phyloP scores from a whole-genome alignment of 2,113 vertebrate genomes.

The Neodon shergylaensis region DNA sequence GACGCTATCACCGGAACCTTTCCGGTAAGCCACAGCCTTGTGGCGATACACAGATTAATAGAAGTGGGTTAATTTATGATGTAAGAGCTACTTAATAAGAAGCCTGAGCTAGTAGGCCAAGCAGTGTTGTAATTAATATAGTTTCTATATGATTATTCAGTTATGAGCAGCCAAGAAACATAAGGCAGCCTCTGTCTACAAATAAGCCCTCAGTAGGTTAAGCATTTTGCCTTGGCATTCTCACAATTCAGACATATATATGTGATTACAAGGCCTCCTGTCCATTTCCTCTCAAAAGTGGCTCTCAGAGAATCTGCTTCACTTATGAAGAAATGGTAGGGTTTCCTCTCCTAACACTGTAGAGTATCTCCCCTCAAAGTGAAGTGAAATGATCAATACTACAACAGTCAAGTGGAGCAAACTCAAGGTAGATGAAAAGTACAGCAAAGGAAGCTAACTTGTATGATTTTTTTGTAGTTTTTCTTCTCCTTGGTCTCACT shows the following conservation, averaged over 20 bases:
- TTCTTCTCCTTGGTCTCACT: not conserved
- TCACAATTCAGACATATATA: not conserved
- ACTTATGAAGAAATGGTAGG: not conserved
- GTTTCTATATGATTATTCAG: too few relatives aligned
- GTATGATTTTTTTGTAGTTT: not conserved
- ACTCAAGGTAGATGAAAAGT: not conserved
- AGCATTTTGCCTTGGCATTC: not conserved
- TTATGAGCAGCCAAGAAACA: rapidly evolving
- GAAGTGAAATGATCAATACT: not conserved
- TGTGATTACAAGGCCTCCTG: not conserved
- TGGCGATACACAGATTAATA: too few relatives aligned
- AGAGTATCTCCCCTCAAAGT: not conserved
- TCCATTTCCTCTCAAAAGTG: not conserved
- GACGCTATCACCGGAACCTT: too few relatives aligned
- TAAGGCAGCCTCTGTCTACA: too few relatives aligned
- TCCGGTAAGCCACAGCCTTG: too few relatives aligned
- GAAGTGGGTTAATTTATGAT: too few relatives aligned
- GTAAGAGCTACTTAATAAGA: too few relatives aligned
- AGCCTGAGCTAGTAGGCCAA: too few relatives aligned
- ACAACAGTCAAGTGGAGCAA: not conserved
- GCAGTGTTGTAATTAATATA: too few relatives aligned
- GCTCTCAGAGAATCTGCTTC: not conserved
- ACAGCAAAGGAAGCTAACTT: not conserved
- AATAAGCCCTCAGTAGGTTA: not conserved
- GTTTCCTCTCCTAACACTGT: not conserved